Base-by-base conservation (phyloP, 2,888 invertebrate species). In the Dicyrtoma fusca region DNA sequence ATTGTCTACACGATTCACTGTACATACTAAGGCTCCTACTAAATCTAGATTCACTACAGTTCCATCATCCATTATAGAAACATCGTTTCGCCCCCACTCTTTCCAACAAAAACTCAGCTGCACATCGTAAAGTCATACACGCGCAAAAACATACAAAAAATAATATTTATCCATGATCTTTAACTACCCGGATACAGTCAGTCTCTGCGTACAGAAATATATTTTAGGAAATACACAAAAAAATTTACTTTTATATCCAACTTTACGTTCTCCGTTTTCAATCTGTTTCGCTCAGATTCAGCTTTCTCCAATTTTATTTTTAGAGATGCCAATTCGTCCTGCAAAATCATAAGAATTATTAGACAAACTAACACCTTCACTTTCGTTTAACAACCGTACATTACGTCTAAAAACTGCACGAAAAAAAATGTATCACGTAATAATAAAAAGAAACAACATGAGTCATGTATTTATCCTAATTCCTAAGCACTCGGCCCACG, bases 191-290 rank as follows among this genome's bases (percentile, higher is more conserved):
- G 34, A 34, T 34, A 49, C 49, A 17, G 49, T 44, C 62, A 62
- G 17, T 42, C 17, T 34, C 34, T 11, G 19, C 1, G 17, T 5
- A 42, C 5, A 26, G 1, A 63, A 47, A 63, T 13, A 63, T 11
- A 45, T 47, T 21, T 14, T 45, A 6, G 1, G 47, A 63, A 23
- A 23, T 34, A 51, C 49, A 51, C 21, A 17, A 25, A 65, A 14
- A 17, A 23, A 83, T 90, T 87, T 84, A 97, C 96, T 91, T 94
- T 95, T 74, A 91, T 89, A 84, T 97, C 96, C 80, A 96, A 86
- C 85, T 91, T 91, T 82, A 95, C 95, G 82, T 92, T 92, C 82
- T 94, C 92, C 83, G 90, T 90, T 85, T 95, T 95, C 83, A 92
- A 88, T 81, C 91, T 89, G 80, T 89, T 89, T 80, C 94, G 88